A percentile compares a stretch with the other conserved stretches of the same genome.
These are phyloP conservation scores for Lepidurus arcticus DNA, from an alignment of 1,140 invertebrate species.

Conservation along the genomic window DNA sequence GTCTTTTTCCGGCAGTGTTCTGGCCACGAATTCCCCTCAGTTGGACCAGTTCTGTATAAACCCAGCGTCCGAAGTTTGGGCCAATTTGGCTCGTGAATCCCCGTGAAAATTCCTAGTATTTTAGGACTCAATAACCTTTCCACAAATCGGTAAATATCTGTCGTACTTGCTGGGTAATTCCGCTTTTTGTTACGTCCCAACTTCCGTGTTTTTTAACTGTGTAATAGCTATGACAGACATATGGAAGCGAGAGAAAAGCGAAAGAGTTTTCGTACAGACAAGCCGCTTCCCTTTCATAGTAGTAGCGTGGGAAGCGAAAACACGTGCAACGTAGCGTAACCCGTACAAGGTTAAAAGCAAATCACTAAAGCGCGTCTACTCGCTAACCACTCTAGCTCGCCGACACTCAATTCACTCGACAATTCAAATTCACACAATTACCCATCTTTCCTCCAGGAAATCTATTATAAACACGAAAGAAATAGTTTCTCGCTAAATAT, in stretches of 20 bases:
- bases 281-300: neutral
- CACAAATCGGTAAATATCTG: neutral
- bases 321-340: conserved; percentile 16
- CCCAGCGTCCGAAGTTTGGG: neutral
- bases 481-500: no score
- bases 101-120: neutral
- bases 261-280: neutral
- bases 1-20: neutral
- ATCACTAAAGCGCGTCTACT: neutral
- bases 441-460: no score
- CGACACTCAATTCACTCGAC: no score
- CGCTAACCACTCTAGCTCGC: no score
- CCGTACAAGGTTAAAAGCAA: neutral
- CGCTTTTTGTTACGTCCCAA: neutral
- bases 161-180: neutral
- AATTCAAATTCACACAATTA: no score
- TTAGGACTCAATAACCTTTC: neutral
- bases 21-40: neutral
- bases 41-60: neutral
- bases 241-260: neutral
- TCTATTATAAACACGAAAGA: no score
- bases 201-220: neutral
- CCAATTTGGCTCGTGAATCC: neutral
- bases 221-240: neutral
- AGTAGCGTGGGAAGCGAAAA: neutral